These are phyloP conservation scores for Syrrhaptes paradoxus DNA, from an alignment of 2,113 vertebrate species.

Conservation along the genomic window DNA sequence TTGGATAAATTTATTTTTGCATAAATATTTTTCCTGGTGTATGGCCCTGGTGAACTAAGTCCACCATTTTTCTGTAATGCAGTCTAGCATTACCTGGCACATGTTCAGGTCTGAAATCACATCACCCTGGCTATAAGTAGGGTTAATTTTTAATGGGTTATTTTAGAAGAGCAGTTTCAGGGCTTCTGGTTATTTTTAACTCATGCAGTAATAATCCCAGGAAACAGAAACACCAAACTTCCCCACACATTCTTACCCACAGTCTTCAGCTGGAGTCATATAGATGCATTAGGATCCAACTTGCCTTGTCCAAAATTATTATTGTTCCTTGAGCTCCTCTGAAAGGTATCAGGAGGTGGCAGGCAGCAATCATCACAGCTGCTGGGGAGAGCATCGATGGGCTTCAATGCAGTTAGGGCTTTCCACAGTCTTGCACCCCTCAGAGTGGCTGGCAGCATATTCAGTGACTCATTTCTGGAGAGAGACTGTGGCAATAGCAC, in stretches of 20 bases:
- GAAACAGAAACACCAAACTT: neutral
- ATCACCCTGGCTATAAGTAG: neutral
- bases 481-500: neutral
- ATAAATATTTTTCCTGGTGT: neutral
- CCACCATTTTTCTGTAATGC: neutral
- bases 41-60: neutral
- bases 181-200: neutral
- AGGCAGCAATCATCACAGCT: neutral
- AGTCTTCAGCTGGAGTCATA: neutral
- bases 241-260: neutral
- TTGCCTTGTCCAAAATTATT: neutral
- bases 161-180: neutral
- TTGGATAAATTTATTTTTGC: neutral
- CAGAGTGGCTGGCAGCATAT: neutral
- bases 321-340: neutral
- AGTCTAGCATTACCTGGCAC: neutral
- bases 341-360: neutral
- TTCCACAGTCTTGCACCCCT: neutral
- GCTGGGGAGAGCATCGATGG: neutral
- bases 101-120: neutral
- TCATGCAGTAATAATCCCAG: neutral
- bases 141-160: neutral
- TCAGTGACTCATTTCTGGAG: neutral
- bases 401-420: neutral
- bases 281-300: neutral